phyloP scores from a whole-genome alignment of 1,140 invertebrate species.

The Pogonomyrmex californicus region DNA sequence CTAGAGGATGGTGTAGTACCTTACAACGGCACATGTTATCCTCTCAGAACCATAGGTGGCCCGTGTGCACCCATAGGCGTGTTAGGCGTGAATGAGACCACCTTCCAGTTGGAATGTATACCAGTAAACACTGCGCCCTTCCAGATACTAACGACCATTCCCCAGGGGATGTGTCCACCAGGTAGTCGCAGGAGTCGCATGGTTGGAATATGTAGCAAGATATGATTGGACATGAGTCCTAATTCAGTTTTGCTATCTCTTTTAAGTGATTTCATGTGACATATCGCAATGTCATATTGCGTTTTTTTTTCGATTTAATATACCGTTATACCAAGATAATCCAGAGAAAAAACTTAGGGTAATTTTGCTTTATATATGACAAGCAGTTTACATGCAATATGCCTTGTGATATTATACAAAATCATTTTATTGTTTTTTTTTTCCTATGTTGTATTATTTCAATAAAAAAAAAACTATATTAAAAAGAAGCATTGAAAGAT shows the following conservation, averaged over 20 bases:
- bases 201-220: conserved; percentile 75
- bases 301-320: no score
- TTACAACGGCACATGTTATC: conserved; percentile 87
- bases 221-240: neutral
- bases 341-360: no score
- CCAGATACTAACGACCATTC: conserved; percentile 70
- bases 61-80: conserved; percentile 81
- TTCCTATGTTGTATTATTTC: no score
- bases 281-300: neutral
- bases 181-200: conserved; percentile 79
- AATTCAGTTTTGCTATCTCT: neutral
- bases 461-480: no score
- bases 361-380: no score
- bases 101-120: conserved; percentile 79
- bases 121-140: conserved; percentile 65
- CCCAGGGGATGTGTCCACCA: conserved; percentile 72
- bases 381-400: no score
- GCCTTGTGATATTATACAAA: no score
- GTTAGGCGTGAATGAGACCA: conserved; percentile 78
- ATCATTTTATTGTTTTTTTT: no score
- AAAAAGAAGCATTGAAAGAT: neutral
- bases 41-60: conserved; percentile 81
- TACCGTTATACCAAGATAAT: no score
- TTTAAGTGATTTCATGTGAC: neutral
- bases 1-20: conserved; percentile 84